phyloP scores from a whole-genome alignment of 2,888 invertebrate genomes.

The Tipula confusa region DNA sequence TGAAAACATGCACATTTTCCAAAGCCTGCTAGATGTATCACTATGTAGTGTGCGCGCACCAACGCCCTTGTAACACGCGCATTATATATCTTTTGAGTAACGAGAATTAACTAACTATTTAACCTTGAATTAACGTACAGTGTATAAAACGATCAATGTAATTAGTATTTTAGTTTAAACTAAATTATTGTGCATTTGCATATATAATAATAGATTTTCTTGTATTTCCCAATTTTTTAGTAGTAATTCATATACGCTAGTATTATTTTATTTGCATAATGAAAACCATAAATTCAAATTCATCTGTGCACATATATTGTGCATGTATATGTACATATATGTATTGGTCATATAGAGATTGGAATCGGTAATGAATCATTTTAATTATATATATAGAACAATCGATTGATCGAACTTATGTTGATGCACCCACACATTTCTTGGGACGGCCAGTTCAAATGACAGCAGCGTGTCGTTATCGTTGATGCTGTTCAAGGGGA shows the following conservation, averaged over 20 bases:
- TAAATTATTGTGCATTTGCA: background rate
- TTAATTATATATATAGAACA: background rate
- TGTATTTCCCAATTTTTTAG: background rate
- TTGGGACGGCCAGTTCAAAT: background rate
- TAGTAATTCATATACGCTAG: background rate
- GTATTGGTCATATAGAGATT: background rate
- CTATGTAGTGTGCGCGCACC: background rate
- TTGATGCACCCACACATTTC: background rate
- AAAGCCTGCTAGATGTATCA: background rate
- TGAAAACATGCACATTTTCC: too few relatives aligned
- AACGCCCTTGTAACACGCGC: conserved; percentile 20
- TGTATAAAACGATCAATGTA: background rate
- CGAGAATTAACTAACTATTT: conserved; percentile 20
- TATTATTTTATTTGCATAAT: background rate
- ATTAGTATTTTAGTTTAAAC: background rate
- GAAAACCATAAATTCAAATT: background rate
- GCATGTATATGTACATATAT: background rate
- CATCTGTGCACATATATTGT: background rate
- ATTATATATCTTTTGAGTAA: background rate
- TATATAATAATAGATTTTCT: conserved; percentile 3
- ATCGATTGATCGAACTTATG: background rate
- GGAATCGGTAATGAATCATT: background rate
- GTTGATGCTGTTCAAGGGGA: too few relatives aligned
- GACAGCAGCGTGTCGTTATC: background rate
- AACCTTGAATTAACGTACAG: background rate